Percentiles rank a stretch among this genome's conserved stretches.
Conservation (phyloP, 2,113 vertebrate species). For the Centropristis striata region DNA sequence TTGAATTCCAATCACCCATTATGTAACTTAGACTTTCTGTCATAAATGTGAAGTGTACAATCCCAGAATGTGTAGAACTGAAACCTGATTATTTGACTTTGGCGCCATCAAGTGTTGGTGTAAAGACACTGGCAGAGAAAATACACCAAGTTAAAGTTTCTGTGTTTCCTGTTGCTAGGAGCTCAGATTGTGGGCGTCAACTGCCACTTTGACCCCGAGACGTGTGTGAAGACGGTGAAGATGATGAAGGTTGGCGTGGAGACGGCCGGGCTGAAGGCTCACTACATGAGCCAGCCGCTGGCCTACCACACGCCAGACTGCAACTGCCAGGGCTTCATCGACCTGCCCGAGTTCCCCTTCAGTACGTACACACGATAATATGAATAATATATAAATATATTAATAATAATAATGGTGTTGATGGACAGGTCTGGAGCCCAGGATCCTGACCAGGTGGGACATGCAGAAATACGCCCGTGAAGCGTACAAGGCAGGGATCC, state of each 20-base stretch:
- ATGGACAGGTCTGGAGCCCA: conserved; percentile 91
- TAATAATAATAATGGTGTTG: neutral
- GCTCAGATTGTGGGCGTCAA: conserved; percentile 94
- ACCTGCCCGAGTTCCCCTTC: conserved; percentile 97
- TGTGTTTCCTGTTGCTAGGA: conserved; percentile 79
- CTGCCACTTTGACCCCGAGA: conserved; percentile 96
- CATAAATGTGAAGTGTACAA: too few species aligned
- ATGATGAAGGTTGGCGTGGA: conserved; percentile 96
- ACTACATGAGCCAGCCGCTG: conserved; percentile 94
- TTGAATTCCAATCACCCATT: too few species aligned
- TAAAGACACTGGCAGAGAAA: neutral
- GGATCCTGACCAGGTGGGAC: conserved; percentile 94
- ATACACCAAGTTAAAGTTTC: too few species aligned
- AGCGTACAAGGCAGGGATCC: conserved; percentile 92
- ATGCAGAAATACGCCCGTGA: conserved; percentile 94
- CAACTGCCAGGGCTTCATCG: conserved; percentile 95
- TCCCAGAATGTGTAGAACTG: too few species aligned
- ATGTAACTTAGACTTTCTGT: neutral
- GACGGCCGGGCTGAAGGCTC: conserved; percentile 91
- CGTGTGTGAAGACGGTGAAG: conserved; percentile 89
- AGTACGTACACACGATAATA: conserved; percentile 83
- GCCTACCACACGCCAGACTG: conserved; percentile 97
- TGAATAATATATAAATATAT: too few species aligned
- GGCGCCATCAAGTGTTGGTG: neutral
- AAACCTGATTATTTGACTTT: neutral